These are phyloP conservation scores for Orchesellides sinensis DNA, from an alignment of 2,888 invertebrate genomes.

Conservation along the genomic window DNA sequence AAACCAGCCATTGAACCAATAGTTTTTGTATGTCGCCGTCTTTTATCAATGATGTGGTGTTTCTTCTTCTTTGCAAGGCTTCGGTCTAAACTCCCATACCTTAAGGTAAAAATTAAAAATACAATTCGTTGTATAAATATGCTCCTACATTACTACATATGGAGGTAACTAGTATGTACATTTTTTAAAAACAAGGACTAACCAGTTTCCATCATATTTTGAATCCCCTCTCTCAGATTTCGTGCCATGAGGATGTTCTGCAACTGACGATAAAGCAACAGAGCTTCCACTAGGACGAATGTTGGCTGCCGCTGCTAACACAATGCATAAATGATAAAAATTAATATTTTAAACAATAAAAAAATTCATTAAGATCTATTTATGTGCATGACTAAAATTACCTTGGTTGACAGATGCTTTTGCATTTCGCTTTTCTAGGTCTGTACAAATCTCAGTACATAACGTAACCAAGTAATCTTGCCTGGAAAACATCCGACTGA, in stretches of 20 bases:
- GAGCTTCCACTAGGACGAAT: constrained; percentile 10
- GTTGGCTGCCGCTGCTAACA: neutral
- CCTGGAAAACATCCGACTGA: constrained; percentile 42
- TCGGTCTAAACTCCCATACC: constrained; percentile 82
- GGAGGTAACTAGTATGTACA: too few relatives aligned
- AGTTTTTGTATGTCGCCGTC: constrained; percentile 72
- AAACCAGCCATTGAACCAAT: constrained; percentile 70
- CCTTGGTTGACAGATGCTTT: constrained; percentile 10
- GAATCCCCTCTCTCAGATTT: constrained; percentile 13
- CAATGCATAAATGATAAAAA: neutral
- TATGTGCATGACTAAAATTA: neutral
- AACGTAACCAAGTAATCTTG: constrained; percentile 56
- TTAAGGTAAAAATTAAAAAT: constrained; percentile 67
- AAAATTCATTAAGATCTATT: neutral
- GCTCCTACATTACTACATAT: too few relatives aligned
- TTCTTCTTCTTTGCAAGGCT: constrained; percentile 70
- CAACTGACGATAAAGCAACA: neutral
- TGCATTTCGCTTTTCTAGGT: constrained; percentile 25
- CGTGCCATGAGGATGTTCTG: constrained; percentile 4
- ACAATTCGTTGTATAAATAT: neutral
- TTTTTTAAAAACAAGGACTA: too few relatives aligned
- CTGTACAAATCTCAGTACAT: constrained; percentile 51
- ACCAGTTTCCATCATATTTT: constrained; percentile 48
- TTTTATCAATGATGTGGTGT: constrained; percentile 61
- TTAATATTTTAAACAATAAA: too few relatives aligned